Conservation (phyloP, 1,140 invertebrate genomes). For the Grapholita molesta region DNA sequence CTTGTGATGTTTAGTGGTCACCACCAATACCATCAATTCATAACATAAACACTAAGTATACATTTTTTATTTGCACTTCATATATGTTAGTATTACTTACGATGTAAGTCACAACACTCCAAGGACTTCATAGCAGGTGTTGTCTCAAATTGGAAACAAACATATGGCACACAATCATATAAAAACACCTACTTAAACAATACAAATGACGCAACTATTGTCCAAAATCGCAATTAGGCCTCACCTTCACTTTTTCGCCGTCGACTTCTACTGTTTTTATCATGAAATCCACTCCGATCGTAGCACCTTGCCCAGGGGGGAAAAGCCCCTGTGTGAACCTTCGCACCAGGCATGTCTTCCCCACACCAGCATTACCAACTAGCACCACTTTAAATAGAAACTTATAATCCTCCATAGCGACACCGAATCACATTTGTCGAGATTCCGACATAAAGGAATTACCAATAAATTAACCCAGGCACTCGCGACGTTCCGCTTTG, state of each 20-base stretch:
- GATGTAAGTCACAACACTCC: neutral
- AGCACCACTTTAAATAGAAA: conserved; percentile 98
- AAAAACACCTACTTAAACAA: conserved; percentile 13
- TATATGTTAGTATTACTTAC: neutral
- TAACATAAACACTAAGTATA: neutral
- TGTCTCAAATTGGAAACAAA: conserved; percentile 9
- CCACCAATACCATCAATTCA: no score
- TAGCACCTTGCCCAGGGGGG: conserved; percentile 98
- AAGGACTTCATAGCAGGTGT: neutral
- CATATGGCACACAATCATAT: conserved; percentile 6
- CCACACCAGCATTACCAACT: conserved; percentile 96
- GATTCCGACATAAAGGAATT: conserved; percentile 43
- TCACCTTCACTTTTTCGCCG: conserved; percentile 98
- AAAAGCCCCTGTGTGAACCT: conserved; percentile 95
- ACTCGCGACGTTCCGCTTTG: conserved; percentile 63
- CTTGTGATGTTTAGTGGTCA: no score
- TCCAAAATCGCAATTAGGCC: conserved; percentile 18
- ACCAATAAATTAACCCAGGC: conserved; percentile 50
- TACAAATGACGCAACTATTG: conserved; percentile 33
- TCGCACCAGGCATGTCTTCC: conserved; percentile 95
- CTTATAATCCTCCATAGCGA: conserved; percentile 97
- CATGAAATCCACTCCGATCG: conserved; percentile 99
- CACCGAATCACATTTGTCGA: conserved; percentile 61
- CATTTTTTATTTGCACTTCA: neutral
- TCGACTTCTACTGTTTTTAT: conserved; percentile 99